phyloP scores from a whole-genome alignment of 1,140 invertebrate genomes.

The Bicyclus anynana region DNA sequence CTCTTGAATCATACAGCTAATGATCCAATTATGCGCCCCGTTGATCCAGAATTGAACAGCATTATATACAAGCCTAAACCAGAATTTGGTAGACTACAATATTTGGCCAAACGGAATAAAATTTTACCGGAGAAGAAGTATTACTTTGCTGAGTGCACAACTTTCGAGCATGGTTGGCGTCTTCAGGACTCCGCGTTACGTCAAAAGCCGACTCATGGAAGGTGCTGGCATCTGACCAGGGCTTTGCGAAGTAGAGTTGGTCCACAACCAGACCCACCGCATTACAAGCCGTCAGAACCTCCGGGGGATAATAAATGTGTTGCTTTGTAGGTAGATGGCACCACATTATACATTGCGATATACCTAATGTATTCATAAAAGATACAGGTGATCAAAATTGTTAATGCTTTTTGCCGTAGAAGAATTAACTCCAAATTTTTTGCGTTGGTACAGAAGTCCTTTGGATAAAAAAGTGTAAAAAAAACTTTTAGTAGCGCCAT shows the following conservation, averaged over 20 bases:
- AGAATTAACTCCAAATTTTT: no score
- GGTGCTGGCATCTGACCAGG: constrained; percentile 43
- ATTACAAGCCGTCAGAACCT: constrained; percentile 46
- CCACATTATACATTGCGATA: no score
- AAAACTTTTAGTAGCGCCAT: no score
- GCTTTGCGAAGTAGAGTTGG: constrained; percentile 45
- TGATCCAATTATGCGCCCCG: constrained; percentile 53
- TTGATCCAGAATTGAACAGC: constrained; percentile 36
- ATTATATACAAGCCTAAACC: constrained; percentile 52
- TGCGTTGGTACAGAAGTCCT: no score
- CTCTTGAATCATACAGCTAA: constrained; percentile 32
- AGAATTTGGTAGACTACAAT: constrained; percentile 39
- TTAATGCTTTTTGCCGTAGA: no score
- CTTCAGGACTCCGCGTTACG: constrained; percentile 40
- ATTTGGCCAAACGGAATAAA: constrained; percentile 39
- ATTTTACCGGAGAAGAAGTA: constrained; percentile 46
- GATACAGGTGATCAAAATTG: no score
- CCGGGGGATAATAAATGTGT: constrained; percentile 35
- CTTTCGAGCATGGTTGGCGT: constrained; percentile 54
- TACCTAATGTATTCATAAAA: no score
- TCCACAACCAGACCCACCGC: constrained; percentile 47
- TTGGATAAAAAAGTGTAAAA: no score
- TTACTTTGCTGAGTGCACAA: constrained; percentile 47
- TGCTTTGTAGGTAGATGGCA: constrained; percentile 33
- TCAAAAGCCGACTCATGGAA: constrained; percentile 33